These are phyloP conservation scores for Seriola aureovittata DNA, from an alignment of 2,113 vertebrate genomes.

Conservation along the genomic window DNA sequence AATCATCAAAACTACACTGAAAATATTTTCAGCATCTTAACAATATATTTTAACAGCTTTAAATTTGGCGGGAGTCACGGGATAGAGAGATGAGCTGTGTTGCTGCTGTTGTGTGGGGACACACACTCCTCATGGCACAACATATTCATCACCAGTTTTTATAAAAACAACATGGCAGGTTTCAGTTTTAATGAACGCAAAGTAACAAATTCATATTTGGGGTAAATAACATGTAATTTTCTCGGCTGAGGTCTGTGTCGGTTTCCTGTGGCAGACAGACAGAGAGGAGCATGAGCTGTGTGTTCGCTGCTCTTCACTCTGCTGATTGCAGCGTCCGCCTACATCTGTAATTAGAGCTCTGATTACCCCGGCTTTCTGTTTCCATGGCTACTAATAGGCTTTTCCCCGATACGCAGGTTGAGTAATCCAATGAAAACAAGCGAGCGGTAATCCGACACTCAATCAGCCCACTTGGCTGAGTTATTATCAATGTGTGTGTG, in stretches of 20 bases:
- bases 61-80: no score
- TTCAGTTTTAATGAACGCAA: neutral
- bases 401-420: slow-evolving; percentile 29
- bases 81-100: no score
- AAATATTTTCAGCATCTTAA: no score
- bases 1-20: no score
- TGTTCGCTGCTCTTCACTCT: slow-evolving; percentile 15
- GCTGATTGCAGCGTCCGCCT: slow-evolving; percentile 52
- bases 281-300: slow-evolving; percentile 4
- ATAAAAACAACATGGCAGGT: neutral
- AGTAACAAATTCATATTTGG: neutral
- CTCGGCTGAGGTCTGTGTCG: no score
- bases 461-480: slow-evolving; percentile 58
- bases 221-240: neutral
- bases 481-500: slow-evolving; percentile 40
- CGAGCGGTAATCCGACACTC: slow-evolving; percentile 61
- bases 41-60: no score
- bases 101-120: neutral
- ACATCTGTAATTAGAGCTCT: slow-evolving; percentile 62
- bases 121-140: no score
- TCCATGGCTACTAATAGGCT: slow-evolving; percentile 71
- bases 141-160: no score
- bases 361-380: slow-evolving; percentile 61
- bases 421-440: slow-evolving; percentile 69
- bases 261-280: slow-evolving; percentile 12